Base-by-base conservation (phyloP, 1,140 invertebrate species). In the Rhysida immarginata region DNA sequence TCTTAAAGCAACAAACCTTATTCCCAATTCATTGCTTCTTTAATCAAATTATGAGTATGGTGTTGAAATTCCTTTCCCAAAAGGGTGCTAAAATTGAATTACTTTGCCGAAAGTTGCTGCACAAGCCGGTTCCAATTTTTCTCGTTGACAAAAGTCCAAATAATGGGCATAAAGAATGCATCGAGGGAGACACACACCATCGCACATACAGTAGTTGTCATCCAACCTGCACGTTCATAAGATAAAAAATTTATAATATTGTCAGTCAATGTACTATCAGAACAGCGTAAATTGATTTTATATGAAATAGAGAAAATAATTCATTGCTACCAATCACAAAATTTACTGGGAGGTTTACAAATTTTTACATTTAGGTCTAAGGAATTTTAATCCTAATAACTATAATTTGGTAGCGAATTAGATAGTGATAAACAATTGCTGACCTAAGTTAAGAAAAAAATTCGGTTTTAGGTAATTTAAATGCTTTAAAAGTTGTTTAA, bases 51-150 rank as follows among this genome's bases (percentile, higher is more conserved):
- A n/a, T n/a, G n/a, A n/a, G n/a, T n/a, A n/a, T n/a, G n/a, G n/a
- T n/a, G n/a, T n/a, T n/a, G n/a, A n/a, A n/a, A n/a, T n/a, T n/a
- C n/a, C n/a, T n/a, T n/a, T n/a, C n/a, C n/a, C n/a, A n/a, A n/a
- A n/a, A n/a, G n/a, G 5, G 29, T 35, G 5, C 16, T 35, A 35
- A 35, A 35, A 16, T 46, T 11, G 16, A 5, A 8, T 52, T 63
- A 77, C 76, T 71, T 78, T 78, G 49, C 77, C 77, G 61, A 78
- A 78, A 54, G 74, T 77, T 18, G 77, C 77, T 1, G 77, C 77
- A 60, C 78, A 77, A 50, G 78, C 75, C 0, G 77, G 77, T 55
- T 75, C 71, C 23, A 72, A 69, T 51, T 68, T 65, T 48, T 71
- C 71, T 46, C 67, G 69, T 50, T 67, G 63, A 60, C 76, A 77